A percentile compares a stretch with the other conserved stretches of the same genome.
Conservation (phyloP, 2,113 vertebrate genomes). For the Salvelinus fontinalis region DNA sequence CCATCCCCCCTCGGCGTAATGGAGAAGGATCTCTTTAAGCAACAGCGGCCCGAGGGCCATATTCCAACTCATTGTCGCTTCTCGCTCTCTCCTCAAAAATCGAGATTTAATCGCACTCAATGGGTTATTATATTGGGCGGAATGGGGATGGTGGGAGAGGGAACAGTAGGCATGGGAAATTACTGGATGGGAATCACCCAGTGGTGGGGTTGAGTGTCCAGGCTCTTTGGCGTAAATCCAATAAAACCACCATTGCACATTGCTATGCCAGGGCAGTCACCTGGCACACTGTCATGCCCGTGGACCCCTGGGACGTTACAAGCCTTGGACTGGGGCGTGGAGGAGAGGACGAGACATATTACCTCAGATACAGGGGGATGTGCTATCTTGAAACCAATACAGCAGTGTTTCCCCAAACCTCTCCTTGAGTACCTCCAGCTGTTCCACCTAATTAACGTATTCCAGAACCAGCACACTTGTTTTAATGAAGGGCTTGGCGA, state of each 20-base stretch:
- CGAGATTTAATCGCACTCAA: conserved; percentile 43
- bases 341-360: background rate
- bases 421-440: no score
- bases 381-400: no score
- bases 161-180: conserved; percentile 4
- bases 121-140: conserved; percentile 37
- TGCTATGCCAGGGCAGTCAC: background rate
- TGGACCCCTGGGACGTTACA: background rate
- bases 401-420: no score
- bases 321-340: background rate
- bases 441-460: no score
- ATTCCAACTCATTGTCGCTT: background rate
- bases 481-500: no score
- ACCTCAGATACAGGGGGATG: no score
- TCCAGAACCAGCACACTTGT: no score
- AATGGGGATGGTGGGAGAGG: conserved; percentile 15
- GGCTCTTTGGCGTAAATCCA: background rate
- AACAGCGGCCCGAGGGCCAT: background rate
- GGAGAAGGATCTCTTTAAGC: conserved; percentile 46
- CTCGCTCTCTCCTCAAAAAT: conserved; percentile 22
- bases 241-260: background rate
- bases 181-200: background rate
- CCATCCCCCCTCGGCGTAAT: conserved; percentile 41
- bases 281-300: background rate
- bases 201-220: background rate